These are phyloP conservation scores for Pasiphila rectangulata DNA, from an alignment of 2,888 invertebrate species.

Conservation along the genomic window DNA sequence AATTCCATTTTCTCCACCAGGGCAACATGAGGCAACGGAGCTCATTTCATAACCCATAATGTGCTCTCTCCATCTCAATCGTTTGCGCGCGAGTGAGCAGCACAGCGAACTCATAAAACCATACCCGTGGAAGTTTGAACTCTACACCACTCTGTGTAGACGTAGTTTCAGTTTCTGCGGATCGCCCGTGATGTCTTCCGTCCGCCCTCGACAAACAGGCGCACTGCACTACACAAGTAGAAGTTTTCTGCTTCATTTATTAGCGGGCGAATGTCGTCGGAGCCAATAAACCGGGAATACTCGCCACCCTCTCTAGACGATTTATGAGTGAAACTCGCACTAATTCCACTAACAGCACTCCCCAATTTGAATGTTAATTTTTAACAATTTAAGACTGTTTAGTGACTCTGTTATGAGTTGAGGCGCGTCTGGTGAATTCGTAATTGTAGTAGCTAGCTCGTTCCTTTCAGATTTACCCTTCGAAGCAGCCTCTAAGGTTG, in stretches of 20 bases:
- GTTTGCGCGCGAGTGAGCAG: conserved; percentile 39
- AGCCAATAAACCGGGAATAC: conserved; percentile 68
- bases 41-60: conserved; percentile 78
- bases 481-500: conserved; percentile 46
- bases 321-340: conserved; percentile 73
- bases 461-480: conserved; percentile 55
- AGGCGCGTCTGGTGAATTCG: conserved; percentile 54
- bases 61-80: conserved; percentile 54
- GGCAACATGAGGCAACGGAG: conserved; percentile 69
- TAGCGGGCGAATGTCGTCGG: conserved; percentile 70
- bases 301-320: conserved; percentile 73
- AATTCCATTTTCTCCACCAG: conserved; percentile 72
- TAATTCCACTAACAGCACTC: conserved; percentile 77
- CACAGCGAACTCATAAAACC: conserved; percentile 47
- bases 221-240: conserved; percentile 63
- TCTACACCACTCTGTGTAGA: conserved; percentile 48
- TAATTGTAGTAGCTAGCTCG: conserved; percentile 48
- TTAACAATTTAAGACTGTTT: conserved; percentile 75
- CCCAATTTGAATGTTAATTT: conserved; percentile 79
- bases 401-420: conserved; percentile 66
- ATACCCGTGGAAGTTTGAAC: conserved; percentile 56
- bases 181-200: conserved; percentile 55
- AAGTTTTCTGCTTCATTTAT: conserved; percentile 80
- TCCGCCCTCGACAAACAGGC: conserved; percentile 62
- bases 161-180: conserved; percentile 50